Evolutionary conservation across 2,888 invertebrate genomes (phyloP).

Genomic region (Hydroisotoma schaefferi): DNA sequence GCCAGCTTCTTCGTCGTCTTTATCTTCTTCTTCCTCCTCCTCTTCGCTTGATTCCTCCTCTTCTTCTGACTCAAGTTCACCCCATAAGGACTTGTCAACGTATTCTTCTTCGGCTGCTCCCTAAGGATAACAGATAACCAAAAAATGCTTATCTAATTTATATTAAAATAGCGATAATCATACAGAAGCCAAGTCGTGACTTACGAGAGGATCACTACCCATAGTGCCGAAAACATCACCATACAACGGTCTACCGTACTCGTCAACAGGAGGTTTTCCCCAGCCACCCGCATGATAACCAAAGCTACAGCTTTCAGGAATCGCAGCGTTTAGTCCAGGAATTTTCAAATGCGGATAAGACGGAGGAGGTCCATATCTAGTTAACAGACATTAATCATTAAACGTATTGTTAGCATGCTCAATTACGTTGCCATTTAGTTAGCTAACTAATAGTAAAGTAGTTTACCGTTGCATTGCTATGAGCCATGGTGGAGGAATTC

Average conservation of each 20-base stretch:
- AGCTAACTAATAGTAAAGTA: too few relatives aligned
- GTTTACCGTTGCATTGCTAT: slow-evolving; percentile 83
- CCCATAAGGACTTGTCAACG: slow-evolving; percentile 93
- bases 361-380: slow-evolving; percentile 89
- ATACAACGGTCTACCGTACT: slow-evolving; percentile 93
- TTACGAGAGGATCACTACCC: slow-evolving; percentile 43
- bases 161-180: neutral
- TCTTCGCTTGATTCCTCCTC: slow-evolving; percentile 64
- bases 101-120: slow-evolving; percentile 65
- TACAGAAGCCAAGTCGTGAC: neutral
- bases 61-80: slow-evolving; percentile 90
- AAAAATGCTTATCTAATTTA: neutral
- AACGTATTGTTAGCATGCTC: too few relatives aligned
- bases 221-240: slow-evolving; percentile 95
- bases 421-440: too few relatives aligned
- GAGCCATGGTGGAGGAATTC: slow-evolving; percentile 90
- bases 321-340: slow-evolving; percentile 95
- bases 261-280: slow-evolving; percentile 99
- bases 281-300: slow-evolving; percentile 99
- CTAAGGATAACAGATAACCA: slow-evolving; percentile 6
- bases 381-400: neutral
- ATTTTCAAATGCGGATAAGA: slow-evolving; percentile 98
- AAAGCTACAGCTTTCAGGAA: slow-evolving; percentile 95
- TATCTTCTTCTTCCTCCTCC: slow-evolving; percentile 60
- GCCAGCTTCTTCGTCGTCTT: slow-evolving; percentile 59